These are phyloP conservation scores for Sorex fumeus DNA, from an alignment of 2,113 vertebrate genomes.

Conservation along the genomic window DNA sequence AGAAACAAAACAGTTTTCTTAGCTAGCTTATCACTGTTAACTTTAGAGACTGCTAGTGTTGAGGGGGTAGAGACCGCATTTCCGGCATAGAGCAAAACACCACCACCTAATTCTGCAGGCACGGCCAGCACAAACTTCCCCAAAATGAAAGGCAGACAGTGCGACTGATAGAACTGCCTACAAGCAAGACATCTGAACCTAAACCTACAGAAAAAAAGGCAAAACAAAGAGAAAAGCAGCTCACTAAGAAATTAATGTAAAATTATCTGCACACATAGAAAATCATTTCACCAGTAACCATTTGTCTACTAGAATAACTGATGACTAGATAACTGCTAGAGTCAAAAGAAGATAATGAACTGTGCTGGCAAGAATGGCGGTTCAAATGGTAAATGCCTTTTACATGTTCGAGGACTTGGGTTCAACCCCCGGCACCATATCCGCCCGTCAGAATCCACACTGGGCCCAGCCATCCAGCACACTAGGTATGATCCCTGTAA, in stretches of 20 bases:
- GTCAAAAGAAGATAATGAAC: not conserved
- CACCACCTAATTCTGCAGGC: not conserved
- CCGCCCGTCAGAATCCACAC: too few relatives aligned
- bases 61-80: not conserved
- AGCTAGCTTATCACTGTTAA: slow-evolving; percentile 6
- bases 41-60: not conserved
- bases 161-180: not conserved
- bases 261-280: not conserved
- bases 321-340: not conserved
- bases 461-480: too few relatives aligned
- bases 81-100: not conserved
- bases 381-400: too few relatives aligned
- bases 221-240: slow-evolving; percentile 35
- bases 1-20: slow-evolving; percentile 25
- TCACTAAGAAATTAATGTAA: slow-evolving; percentile 30
- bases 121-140: not conserved
- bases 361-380: not conserved
- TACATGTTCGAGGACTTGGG: too few relatives aligned
- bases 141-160: not conserved
- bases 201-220: not conserved
- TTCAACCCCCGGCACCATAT: too few relatives aligned
- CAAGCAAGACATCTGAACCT: not conserved
- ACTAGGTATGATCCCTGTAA: too few relatives aligned
- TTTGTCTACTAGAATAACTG: not conserved
- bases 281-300: not conserved